Conservation (phyloP, 2,113 vertebrate genomes). For the Prionailurus viverrinus region DNA sequence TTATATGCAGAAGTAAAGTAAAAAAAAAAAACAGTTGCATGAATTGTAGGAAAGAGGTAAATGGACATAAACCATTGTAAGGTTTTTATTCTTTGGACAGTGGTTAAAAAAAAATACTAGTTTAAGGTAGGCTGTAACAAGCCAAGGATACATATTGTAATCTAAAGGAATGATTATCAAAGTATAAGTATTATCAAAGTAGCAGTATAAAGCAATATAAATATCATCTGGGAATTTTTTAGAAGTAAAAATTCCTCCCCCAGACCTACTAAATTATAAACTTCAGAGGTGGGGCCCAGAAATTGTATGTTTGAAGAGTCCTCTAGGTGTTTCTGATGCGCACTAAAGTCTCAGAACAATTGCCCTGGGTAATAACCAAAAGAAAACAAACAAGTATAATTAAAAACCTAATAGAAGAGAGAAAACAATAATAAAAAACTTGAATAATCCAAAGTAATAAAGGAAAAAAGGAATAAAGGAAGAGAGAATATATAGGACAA, state of each 20-base stretch:
- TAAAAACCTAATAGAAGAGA: slow-evolving; percentile 3
- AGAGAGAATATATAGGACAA: neutral
- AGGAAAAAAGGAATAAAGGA: neutral
- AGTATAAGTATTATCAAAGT: neutral
- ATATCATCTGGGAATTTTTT: neutral
- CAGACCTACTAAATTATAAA: neutral
- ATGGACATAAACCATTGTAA: neutral
- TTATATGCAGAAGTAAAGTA: neutral
- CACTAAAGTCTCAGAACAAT: neutral
- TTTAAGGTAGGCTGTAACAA: neutral
- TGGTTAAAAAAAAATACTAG: neutral
- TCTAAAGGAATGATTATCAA: neutral
- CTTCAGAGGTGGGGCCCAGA: neutral
- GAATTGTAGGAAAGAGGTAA: neutral
- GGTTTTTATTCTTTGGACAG: neutral
- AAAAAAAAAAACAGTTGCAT: neutral
- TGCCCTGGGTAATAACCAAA: neutral
- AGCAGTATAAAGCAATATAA: neutral
- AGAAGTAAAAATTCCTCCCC: neutral
- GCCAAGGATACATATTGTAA: neutral
- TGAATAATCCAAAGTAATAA: neutral
- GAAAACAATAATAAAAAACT: slow-evolving; percentile 2
- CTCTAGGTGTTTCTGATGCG: neutral
- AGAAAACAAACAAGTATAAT: neutral
- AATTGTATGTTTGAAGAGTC: neutral